These are phyloP conservation scores for Etheostoma cragini DNA, from an alignment of 2,113 vertebrate genomes.

Conservation along the genomic window DNA sequence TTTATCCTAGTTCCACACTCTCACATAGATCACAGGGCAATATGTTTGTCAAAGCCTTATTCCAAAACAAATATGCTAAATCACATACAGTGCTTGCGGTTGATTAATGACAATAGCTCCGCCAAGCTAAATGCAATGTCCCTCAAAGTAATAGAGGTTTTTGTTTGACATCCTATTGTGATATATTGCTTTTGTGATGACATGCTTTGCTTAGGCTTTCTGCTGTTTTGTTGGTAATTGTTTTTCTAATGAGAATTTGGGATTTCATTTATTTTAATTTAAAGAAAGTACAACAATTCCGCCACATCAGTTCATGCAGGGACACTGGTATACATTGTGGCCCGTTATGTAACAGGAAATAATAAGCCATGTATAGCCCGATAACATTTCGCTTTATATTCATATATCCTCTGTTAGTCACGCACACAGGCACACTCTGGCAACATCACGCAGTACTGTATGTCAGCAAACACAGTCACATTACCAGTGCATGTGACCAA, in stretches of 20 bases:
- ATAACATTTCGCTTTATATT: conserved; percentile 30
- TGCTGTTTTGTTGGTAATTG: neutral
- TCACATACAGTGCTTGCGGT: conserved; percentile 31
- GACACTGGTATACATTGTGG: neutral
- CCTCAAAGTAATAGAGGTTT: conserved; percentile 23
- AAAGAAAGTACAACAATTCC: neutral
- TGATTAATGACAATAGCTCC: conserved; percentile 61
- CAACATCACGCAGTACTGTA: conserved; percentile 1
- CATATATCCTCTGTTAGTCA: conserved; percentile 27
- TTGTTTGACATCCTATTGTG: conserved; percentile 11
- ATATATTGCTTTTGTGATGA: conserved; percentile 25
- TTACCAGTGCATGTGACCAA: conserved; percentile 59
- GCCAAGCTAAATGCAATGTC: conserved; percentile 41
- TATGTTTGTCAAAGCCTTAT: conserved; percentile 57
- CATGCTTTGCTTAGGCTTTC: neutral
- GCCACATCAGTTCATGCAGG: neutral
- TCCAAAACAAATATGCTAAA: conserved; percentile 58
- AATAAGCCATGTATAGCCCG: conserved; percentile 13
- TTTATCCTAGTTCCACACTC: conserved; percentile 40
- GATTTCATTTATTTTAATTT: neutral
- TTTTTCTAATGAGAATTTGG: conserved; percentile 20
- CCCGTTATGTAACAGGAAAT: conserved; percentile 9
- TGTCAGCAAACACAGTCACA: conserved; percentile 68
- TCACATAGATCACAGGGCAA: conserved; percentile 52
- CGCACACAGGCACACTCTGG: conserved; percentile 5